These are phyloP conservation scores for Lasiommata megera DNA, from an alignment of 2,888 invertebrate species.

Conservation along the genomic window DNA sequence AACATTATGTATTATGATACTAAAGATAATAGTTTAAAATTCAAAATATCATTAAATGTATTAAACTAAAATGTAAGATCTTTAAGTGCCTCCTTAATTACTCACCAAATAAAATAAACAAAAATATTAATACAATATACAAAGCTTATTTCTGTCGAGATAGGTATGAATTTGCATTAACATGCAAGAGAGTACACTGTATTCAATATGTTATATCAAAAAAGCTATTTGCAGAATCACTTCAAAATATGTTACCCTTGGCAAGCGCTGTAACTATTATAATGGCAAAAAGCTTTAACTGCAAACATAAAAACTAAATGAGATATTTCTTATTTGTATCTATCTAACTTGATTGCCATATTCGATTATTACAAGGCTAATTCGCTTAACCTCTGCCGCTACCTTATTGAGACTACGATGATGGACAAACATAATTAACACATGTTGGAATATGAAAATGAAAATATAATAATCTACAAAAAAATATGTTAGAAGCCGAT, in stretches of 20 bases:
- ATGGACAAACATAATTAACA: background rate
- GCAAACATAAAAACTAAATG: slow-evolving; percentile 35
- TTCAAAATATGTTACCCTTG: slow-evolving; percentile 31
- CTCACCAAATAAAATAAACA: background rate
- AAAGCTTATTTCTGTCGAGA: background rate
- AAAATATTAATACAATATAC: slow-evolving; percentile 1
- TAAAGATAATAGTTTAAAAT: background rate
- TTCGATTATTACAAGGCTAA: slow-evolving; percentile 30
- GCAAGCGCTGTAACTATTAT: slow-evolving; percentile 42
- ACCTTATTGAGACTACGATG: slow-evolving; percentile 9
- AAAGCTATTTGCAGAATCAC: slow-evolving; percentile 18
- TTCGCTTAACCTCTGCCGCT: slow-evolving; percentile 5
- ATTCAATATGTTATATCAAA: background rate
- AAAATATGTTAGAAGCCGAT: background rate
- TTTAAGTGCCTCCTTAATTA: background rate
- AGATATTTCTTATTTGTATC: slow-evolving; percentile 33
- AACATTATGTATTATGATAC: background rate
- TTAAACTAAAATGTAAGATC: slow-evolving; percentile 8
- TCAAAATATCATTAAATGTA: background rate
- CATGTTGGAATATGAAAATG: background rate
- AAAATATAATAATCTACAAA: background rate
- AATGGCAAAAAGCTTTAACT: slow-evolving; percentile 37
- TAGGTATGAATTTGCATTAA: background rate
- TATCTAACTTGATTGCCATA: slow-evolving; percentile 30
- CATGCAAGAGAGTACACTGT: background rate